Evolutionary conservation across 2,888 invertebrate genomes (phyloP), one percentile per base, ranked within the genome.

Genomic region (Leucophenga montana): DNA sequence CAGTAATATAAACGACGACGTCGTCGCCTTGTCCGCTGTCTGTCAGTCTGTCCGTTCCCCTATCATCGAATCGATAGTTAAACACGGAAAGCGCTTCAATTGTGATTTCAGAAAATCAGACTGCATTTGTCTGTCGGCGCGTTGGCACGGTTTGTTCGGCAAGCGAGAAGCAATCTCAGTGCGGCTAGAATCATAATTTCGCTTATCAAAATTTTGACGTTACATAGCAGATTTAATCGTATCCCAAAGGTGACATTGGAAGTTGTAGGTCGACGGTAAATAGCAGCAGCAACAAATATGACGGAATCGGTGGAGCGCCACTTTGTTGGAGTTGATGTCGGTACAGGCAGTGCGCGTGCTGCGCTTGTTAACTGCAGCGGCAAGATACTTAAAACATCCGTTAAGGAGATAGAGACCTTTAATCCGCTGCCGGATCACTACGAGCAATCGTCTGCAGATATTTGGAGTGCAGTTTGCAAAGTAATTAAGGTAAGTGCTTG

Each of bases 261-360:
- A 73, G 67, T 66, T 62, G 67, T 46, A 46, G 64, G 65, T 69
- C 57, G 66, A 62, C 66, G 69, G 57, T 31, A 66, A n/a, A 53
- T 46, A 66, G 20, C 50, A 48, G 50, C 54, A 50, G 31, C 8
- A 9, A 16, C 57, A 31, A 11, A 31, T 31, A 85, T 86, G 88
- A 74, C 85, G 22, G 69, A 74, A 68, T 74, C 48, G 33, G 44
- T 64, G 57, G 62, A 64, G 48, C 46, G 82, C 18, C 93, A 92
- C 87, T 95, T 94, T 86, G 90, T 96, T 83, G 96, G 96, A 70
- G 95, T 98, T 13, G 98, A 98, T 89, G 97, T 98, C 50, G 98
- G 98, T 5, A 97, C 97, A 1, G 94, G 94, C 14, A 97, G 97
- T 89, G 96, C 92, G 0, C 90, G 98, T 75, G 97, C 95, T 8